Conservation (phyloP, 2,797 vertebrate genomes). For the Basileuterus tristriatus region DNA sequence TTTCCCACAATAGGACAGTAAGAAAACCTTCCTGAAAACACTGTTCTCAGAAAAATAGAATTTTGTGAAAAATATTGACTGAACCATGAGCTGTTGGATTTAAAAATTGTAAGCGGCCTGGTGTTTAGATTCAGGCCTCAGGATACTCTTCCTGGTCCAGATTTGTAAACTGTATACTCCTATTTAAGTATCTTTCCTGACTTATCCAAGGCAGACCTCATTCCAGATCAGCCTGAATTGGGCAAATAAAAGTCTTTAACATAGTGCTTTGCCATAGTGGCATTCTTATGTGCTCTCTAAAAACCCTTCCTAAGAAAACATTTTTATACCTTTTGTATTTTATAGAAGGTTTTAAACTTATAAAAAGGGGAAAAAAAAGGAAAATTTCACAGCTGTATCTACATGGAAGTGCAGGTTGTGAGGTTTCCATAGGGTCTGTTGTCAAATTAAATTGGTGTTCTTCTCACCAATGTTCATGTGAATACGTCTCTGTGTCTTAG, state of each 20-base stretch:
- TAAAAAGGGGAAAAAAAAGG: fast-evolving
- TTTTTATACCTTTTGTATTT: background rate
- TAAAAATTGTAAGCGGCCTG: background rate
- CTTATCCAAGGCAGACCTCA: background rate
- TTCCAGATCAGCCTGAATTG: background rate
- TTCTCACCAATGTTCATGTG: background rate
- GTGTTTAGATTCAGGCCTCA: background rate
- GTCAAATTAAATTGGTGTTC: background rate
- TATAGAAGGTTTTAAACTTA: background rate
- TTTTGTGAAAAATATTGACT: background rate
- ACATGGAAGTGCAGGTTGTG: background rate
- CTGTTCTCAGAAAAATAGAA: background rate
- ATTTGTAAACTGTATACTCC: background rate
- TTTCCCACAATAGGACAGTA: background rate
- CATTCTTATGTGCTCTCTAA: background rate
- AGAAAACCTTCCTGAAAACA: background rate
- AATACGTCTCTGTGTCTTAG: background rate
- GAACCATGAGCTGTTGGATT: background rate
- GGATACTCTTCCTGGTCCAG: background rate
- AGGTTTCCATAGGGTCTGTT: background rate
- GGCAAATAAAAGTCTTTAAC: background rate
- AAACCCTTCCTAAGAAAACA: background rate
- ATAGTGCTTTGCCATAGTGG: background rate
- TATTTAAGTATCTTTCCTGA: background rate
- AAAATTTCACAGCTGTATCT: background rate